Conservation (phyloP, 2,797 vertebrate genomes). For the Eulemur coronatus region DNA sequence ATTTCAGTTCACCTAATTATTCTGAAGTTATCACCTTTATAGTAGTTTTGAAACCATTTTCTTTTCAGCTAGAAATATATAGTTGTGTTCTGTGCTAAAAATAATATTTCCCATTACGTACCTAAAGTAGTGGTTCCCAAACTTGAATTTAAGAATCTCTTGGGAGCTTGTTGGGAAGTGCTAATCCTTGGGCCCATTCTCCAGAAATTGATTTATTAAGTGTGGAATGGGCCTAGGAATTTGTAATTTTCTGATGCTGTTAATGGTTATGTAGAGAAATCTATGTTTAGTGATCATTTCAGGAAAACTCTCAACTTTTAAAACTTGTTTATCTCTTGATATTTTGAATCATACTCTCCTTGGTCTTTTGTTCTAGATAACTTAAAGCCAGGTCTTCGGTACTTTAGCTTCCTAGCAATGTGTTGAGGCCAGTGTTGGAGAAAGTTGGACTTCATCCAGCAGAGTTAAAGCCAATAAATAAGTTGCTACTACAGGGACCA, state of each 20-base stretch:
- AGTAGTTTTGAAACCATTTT: constrained; percentile 12
- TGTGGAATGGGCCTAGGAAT: not conserved
- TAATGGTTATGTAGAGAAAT: not conserved
- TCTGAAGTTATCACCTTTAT: not conserved
- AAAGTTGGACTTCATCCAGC: not conserved
- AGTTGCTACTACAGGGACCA: not conserved
- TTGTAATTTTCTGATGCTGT: not conserved
- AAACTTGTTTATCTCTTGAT: not conserved
- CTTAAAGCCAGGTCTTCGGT: not conserved
- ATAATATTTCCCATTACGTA: not conserved
- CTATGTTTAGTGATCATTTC: not conserved
- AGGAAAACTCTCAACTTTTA: not conserved
- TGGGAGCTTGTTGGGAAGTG: not conserved
- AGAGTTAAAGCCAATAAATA: not conserved
- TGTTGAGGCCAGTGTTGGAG: not conserved
- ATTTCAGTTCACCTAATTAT: not conserved
- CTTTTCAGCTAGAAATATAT: not conserved
- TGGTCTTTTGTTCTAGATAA: not conserved
- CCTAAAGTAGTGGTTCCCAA: not conserved
- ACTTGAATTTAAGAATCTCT: not conserved
- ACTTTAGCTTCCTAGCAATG: not conserved
- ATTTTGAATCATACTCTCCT: not conserved
- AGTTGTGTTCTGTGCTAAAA: not conserved
- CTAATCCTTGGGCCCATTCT: not conserved
- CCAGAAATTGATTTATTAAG: not conserved